Conservation (phyloP, 2,797 vertebrate genomes). For the Linurgus olivaceus region DNA sequence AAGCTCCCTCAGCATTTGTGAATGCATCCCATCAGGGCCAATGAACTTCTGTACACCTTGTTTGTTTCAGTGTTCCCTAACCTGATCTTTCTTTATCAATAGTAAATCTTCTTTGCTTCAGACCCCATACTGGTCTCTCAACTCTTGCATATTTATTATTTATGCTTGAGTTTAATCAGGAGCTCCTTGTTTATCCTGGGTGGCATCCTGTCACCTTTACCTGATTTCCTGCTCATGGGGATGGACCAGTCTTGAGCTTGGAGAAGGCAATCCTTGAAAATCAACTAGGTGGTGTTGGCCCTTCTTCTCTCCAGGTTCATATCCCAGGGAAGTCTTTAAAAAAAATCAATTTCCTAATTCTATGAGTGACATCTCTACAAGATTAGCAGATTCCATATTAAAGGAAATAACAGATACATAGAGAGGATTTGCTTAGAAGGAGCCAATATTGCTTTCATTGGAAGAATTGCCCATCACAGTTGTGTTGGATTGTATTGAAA, state of each 20-base stretch:
- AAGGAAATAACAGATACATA: neutral
- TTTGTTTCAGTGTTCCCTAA: neutral
- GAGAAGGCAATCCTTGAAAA: neutral
- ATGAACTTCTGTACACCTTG: rapidly evolving
- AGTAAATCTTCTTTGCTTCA: neutral
- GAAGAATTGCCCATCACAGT: neutral
- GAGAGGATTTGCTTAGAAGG: neutral
- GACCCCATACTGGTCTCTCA: neutral
- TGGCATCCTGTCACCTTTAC: neutral
- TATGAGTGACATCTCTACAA: neutral
- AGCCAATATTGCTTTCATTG: neutral
- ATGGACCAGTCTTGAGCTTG: neutral
- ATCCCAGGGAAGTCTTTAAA: neutral
- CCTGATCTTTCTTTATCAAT: neutral
- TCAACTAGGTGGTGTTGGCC: neutral
- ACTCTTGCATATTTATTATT: neutral
- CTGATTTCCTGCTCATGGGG: neutral
- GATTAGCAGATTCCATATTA: neutral
- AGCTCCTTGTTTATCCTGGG: neutral
- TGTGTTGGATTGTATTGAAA: neutral
- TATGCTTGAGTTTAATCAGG: neutral
- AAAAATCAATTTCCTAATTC: neutral
- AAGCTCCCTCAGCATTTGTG: neutral
- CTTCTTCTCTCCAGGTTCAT: neutral
- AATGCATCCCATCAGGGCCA: neutral